Conservation (phyloP, 2,113 vertebrate species). For the Riparia riparia region DNA sequence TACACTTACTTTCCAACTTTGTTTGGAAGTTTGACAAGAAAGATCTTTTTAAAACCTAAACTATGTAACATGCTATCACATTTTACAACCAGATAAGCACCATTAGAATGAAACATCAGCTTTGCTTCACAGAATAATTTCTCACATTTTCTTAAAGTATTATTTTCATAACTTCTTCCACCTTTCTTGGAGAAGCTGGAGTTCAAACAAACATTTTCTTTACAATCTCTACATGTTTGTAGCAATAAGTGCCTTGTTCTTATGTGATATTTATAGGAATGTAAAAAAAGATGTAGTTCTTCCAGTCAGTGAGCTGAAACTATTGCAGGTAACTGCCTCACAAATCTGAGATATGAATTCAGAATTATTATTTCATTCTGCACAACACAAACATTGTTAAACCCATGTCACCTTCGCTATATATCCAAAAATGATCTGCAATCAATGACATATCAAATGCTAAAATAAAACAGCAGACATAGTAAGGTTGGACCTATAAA, state of each 20-base stretch:
- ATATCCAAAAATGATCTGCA: not conserved
- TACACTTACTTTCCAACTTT: not conserved
- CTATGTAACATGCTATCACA: not conserved
- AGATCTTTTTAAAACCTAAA: not conserved
- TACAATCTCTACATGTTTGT: not conserved
- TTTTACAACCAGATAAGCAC: not conserved
- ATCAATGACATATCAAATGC: not conserved
- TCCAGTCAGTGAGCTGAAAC: not conserved
- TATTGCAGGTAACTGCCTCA: not conserved
- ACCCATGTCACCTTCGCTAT: not conserved
- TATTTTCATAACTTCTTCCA: not conserved
- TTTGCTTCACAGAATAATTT: not conserved
- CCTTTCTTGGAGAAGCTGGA: not conserved
- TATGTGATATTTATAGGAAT: not conserved
- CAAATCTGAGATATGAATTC: not conserved
- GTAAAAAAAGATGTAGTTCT: not conserved
- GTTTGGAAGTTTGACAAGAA: not conserved
- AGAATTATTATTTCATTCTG: not conserved
- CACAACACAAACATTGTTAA: not conserved
- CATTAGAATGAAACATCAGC: not conserved
- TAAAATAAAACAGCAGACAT: not conserved
- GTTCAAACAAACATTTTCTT: not conserved
- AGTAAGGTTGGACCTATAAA: not conserved
- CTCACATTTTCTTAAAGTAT: not conserved
- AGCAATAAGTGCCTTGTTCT: not conserved